Conservation (phyloP, 2,888 invertebrate genomes). For the Hydraecia micacea region DNA sequence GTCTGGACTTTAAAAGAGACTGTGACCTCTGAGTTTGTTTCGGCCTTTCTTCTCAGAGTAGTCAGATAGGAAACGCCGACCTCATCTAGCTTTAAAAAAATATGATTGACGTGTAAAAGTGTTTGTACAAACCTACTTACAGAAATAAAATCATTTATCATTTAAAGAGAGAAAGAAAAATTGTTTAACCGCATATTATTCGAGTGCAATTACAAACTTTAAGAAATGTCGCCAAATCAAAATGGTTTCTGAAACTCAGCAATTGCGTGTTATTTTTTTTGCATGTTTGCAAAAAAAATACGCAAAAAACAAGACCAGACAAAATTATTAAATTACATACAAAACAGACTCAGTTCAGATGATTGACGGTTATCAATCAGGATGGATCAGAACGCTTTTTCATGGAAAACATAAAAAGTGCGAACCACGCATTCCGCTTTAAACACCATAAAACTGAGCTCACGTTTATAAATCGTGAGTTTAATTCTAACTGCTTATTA, state of each 20-base stretch:
- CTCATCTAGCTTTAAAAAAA: too few relatives aligned
- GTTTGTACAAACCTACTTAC: too few relatives aligned
- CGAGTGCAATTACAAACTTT: background rate
- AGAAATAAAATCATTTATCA: too few relatives aligned
- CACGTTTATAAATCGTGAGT: conserved; percentile 61
- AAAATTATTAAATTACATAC: conserved; percentile 24
- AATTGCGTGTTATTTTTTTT: background rate
- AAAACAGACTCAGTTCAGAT: conserved; percentile 1
- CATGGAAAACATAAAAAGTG: conserved; percentile 50
- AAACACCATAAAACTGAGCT: conserved; percentile 41
- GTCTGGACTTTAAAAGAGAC: too few relatives aligned
- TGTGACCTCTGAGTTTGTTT: too few relatives aligned
- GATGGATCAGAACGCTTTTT: conserved; percentile 52
- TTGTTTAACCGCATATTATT: background rate
- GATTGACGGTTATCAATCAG: conserved; percentile 13
- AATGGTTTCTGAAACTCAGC: background rate
- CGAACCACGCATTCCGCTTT: conserved; percentile 20
- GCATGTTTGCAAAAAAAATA: background rate
- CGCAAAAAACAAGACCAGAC: background rate
- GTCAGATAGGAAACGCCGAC: too few relatives aligned
- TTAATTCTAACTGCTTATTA: conserved; percentile 54
- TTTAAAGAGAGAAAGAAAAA: background rate
- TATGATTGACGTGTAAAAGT: too few relatives aligned
- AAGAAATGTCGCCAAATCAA: background rate
- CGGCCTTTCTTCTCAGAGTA: too few relatives aligned